Base-by-base conservation (phyloP, 1,140 invertebrate genomes). In the Samia ricini region DNA sequence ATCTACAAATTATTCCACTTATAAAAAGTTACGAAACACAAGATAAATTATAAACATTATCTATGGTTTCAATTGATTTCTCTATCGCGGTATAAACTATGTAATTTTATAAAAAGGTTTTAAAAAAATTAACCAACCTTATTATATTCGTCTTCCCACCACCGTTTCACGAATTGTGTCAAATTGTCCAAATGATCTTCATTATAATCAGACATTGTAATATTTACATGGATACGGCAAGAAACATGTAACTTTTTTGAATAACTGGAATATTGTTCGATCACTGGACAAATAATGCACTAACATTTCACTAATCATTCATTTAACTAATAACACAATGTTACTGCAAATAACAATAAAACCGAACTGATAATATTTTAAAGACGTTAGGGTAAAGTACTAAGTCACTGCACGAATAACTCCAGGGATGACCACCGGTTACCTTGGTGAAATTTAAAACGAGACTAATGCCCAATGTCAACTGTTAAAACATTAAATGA, bases 131-230 rank as follows among this genome's bases (percentile, higher is more conserved):
- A 18, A 51, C 73, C 19, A 66, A 82, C 79, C 81, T 81, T 76
- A 56, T 60, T 24, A 61, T 82, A 71, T 59, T 71, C 76, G 64
- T 85, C 80, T 72, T 87, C 78, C 81, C 83, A 85, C 84, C 84
- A 87, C 12, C 79, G 71, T 58, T 81, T 85, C 0, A 85, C 81
- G 56, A 85, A 87, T 63, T 73, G 71, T 42, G 69, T 71, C 22
- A 87, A 61, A 54, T 80, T 83, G 10, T 50, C 58, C 59, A 85
- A 74, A 73, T 60, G 57, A 54, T 69, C 52, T 12, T 67, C 59
- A 26, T 63, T 72, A 15, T 15, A 15, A 26, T 77, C 70, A 52
- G 71, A 69, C 48, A 71, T 67, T 4, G 1, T 24, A 29, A 2
- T n/a, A 42, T 42, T 42, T 12, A 42, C 33, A 42, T 42, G 10